Evolutionary conservation across 2,888 invertebrate species (phyloP).

Genomic region (Lithosia quadra): DNA sequence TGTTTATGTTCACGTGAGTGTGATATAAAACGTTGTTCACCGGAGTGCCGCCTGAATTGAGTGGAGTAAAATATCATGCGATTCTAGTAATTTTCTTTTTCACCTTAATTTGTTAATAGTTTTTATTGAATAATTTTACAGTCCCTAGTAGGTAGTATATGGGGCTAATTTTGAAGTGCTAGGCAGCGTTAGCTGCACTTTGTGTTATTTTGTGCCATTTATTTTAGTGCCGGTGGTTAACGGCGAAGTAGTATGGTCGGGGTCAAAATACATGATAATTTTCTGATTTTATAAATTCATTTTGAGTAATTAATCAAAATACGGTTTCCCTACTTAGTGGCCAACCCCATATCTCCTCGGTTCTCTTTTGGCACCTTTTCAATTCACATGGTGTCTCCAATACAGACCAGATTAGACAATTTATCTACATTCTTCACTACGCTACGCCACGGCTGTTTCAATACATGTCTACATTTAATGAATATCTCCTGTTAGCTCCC

Average conservation of each 20-base stretch:
- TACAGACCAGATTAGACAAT: background rate
- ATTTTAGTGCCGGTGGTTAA: background rate
- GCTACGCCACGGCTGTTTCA: background rate
- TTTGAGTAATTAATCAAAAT: no score
- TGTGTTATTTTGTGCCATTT: background rate
- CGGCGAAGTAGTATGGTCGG: no score
- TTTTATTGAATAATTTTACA: no score
- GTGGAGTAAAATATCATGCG: no score
- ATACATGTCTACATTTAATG: background rate
- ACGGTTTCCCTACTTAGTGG: no score
- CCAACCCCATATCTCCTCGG: background rate
- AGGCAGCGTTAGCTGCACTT: no score
- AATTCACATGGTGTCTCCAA: background rate
- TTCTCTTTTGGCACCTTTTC: background rate
- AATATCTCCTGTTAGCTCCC: background rate
- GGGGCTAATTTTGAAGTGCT: no score
- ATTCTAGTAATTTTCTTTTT: no score
- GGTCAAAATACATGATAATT: no score
- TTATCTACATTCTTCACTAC: background rate
- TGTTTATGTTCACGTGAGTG: background rate
- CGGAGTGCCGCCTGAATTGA: background rate
- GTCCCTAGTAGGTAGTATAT: no score
- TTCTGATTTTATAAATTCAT: no score
- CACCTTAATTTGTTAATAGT: no score
- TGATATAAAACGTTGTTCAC: background rate